phyloP scores from a whole-genome alignment of 2,888 invertebrate genomes.

The Acanthococcus lagerstroemiae region DNA sequence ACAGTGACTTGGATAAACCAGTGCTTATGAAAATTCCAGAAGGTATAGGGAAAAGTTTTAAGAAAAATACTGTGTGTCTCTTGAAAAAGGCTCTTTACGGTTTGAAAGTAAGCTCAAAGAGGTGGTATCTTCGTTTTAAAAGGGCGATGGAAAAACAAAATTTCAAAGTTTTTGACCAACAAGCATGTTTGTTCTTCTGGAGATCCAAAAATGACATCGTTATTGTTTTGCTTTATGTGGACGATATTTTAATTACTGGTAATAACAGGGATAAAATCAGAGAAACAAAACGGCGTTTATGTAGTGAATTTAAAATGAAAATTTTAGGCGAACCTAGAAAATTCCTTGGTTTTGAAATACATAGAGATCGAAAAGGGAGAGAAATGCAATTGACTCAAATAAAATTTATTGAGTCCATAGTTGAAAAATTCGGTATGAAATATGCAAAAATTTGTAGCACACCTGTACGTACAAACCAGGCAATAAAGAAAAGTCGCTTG shows the following conservation, averaged over 20 bases:
- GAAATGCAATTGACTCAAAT: background rate
- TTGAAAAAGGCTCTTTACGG: background rate
- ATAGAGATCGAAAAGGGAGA: background rate
- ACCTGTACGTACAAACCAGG: background rate
- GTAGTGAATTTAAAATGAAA: background rate
- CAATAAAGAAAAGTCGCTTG: background rate
- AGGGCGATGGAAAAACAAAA: too few relatives aligned
- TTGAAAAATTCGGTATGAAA: background rate
- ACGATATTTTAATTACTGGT: background rate
- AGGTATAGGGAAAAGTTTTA: background rate
- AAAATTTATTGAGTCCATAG: background rate
- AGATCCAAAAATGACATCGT: background rate
- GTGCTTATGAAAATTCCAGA: background rate
- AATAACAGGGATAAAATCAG: background rate
- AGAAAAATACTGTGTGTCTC: background rate
- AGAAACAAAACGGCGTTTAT: background rate
- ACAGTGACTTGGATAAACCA: background rate
- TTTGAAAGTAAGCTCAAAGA: background rate
- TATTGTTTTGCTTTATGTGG: background rate
- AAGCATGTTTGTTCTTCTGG: background rate
- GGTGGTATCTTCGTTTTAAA: background rate
- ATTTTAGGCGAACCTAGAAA: background rate
- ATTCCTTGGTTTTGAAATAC: background rate
- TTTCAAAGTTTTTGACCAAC: background rate
- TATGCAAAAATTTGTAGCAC: background rate